Evolutionary conservation across 2,888 invertebrate genomes (phyloP), one percentile per base, ranked within the genome.

Genomic region (Eupithecia subfuscata): DNA sequence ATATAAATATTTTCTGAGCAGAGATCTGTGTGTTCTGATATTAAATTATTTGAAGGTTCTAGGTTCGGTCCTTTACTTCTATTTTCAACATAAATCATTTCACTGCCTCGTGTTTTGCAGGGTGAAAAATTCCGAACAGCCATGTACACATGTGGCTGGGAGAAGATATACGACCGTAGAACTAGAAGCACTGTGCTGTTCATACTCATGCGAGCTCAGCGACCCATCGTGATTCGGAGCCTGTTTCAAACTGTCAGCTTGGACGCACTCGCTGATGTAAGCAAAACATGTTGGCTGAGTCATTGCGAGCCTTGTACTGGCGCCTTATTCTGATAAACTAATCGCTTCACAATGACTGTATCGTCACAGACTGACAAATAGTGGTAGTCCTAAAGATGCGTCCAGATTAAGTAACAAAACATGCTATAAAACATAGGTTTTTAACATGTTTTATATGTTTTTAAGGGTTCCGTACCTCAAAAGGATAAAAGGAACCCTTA

Each of bases 91-190:
- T 56, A 12, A 56, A 56, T 12, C 25, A 56, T 22, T 52, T n/a
- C 22, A 52, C 9, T 3, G 56, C 6, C 16, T 56, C 25, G 60
- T 64, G 9, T 56, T 63, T 48, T 2, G 8, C 74, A 85, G 85
- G 80, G 84, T 60, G 82, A 83, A 37, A 34, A 70, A 2, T 71
- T 84, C 7, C 78, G 82, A 16, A 18, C 73, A 3, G 75, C 85
- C 0, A 34, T 85, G 0, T 85, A 84, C 70, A 72, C 48, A 0
- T 82, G 83, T 52, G 84, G 84, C 9, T 85, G 85, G 85, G 84
- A 85, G 78, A 18, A 14, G 12, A 43, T 75, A 11, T 79, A 80
- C 70, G 70, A 83, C 65, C 79, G 71, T 14, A 75, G 76, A 52
- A 71, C 75, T 16, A 82, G 84, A 40, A 81, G 69, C 12, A 81